A percentile compares a stretch with the other conserved stretches of the same genome.
phyloP scores from a whole-genome alignment of 2,797 vertebrate genomes.

The Neosilurus hyrtlii region DNA sequence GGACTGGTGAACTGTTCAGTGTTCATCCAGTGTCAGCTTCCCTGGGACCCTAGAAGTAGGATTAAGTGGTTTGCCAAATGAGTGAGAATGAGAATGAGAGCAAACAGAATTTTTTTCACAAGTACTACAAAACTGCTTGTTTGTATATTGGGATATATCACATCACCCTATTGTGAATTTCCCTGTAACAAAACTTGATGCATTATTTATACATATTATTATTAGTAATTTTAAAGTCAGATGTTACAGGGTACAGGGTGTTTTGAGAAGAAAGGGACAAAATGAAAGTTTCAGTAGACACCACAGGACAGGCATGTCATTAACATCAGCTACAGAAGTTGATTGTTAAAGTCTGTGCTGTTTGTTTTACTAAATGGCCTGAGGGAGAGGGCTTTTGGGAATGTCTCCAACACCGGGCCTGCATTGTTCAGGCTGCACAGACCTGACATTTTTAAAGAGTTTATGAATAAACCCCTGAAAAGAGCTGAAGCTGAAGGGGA shows the following conservation, averaged over 20 bases:
- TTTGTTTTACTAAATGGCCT: slow-evolving; percentile 61
- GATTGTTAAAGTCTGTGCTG: slow-evolving; percentile 59
- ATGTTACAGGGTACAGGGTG: background rate
- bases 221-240: slow-evolving; percentile 1
- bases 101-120: background rate
- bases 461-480: slow-evolving; percentile 47
- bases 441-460: slow-evolving; percentile 44
- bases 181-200: background rate
- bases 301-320: slow-evolving; percentile 15
- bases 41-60: no score
- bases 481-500: slow-evolving; percentile 31
- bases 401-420: slow-evolving; percentile 56
- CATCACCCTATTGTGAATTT: background rate
- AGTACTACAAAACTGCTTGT: background rate
- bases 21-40: no score
- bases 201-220: background rate
- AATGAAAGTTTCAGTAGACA: slow-evolving; percentile 16
- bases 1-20: no score
- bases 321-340: slow-evolving; percentile 53
- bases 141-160: background rate
- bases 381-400: slow-evolving; percentile 51
- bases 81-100: background rate
- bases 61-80: no score
- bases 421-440: slow-evolving; percentile 55
- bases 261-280: background rate